Evolutionary conservation across 2,888 invertebrate genomes (phyloP).

Genomic region (Pammene aurita): DNA sequence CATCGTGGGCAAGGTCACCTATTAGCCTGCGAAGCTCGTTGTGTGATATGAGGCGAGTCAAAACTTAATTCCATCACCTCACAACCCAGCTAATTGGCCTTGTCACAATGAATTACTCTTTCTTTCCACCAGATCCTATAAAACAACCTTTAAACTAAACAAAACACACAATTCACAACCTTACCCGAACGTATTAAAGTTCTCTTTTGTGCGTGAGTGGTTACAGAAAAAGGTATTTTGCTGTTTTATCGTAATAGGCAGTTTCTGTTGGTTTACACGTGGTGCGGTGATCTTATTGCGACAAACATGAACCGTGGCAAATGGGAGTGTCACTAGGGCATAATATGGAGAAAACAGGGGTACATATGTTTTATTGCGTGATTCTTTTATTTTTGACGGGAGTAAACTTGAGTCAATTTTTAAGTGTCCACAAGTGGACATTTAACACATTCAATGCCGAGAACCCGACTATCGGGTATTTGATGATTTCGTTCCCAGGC

Average conservation of each 20-base stretch:
- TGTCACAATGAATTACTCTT: slow-evolving; percentile 34
- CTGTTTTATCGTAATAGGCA: slow-evolving; percentile 29
- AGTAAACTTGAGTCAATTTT: neutral
- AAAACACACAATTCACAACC: neutral
- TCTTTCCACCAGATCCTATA: slow-evolving; percentile 25
- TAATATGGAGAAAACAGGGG: slow-evolving; percentile 1
- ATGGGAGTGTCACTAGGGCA: slow-evolving; percentile 7
- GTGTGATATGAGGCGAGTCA: slow-evolving; percentile 7
- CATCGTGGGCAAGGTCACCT: too few relatives aligned
- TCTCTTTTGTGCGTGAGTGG: neutral
- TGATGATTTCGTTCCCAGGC: too few relatives aligned
- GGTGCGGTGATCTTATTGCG: slow-evolving; percentile 12
- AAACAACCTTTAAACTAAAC: slow-evolving; percentile 27
- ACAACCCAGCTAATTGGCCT: slow-evolving; percentile 19
- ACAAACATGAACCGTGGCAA: slow-evolving; percentile 16
- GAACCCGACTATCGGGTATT: too few relatives aligned
- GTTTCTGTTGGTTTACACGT: slow-evolving; percentile 25
- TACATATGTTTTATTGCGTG: neutral
- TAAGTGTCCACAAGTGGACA: too few relatives aligned
- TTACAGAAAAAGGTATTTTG: slow-evolving; percentile 29
- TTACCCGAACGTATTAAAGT: neutral
- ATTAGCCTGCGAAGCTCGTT: too few relatives aligned
- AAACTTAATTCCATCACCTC: slow-evolving; percentile 26
- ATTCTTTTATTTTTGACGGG: neutral
- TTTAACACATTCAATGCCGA: too few relatives aligned